Evolutionary conservation across 2,113 vertebrate species (phyloP).

Genomic region (Coptodon bakossiorum): DNA sequence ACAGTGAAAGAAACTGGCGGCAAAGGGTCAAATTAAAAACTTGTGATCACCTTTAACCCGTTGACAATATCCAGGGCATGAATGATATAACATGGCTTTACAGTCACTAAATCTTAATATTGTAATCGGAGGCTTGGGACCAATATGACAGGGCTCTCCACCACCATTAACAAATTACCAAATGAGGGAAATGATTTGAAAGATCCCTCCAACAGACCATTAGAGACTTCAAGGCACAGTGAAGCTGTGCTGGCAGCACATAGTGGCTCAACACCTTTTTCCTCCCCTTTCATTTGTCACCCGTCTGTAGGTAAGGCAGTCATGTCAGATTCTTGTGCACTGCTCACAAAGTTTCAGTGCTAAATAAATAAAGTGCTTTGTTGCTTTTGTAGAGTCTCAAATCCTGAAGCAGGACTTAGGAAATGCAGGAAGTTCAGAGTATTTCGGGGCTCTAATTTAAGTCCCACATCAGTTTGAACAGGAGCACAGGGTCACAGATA

Average conservation of each 20-base stretch:
- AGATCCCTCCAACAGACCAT: not conserved
- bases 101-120: not conserved
- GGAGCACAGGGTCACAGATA: constrained; percentile 11
- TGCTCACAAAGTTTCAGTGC: constrained; percentile 1
- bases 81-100: not conserved
- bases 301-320: not conserved
- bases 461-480: constrained; percentile 34
- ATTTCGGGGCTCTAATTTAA: constrained; percentile 33
- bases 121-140: not conserved
- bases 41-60: not conserved
- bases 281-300: not conserved
- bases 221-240: not conserved
- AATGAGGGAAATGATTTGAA: not conserved
- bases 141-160: not conserved
- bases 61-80: not conserved
- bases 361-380: constrained; percentile 37
- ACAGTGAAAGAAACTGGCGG: not conserved
- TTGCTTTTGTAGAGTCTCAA: constrained; percentile 18
- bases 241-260: not conserved
- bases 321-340: not conserved
- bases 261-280: not conserved
- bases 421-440: not conserved
- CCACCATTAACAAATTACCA: not conserved
- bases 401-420: constrained; percentile 11
- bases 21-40: not conserved